Percentiles rank a stretch among this genome's conserved stretches.
These are phyloP conservation scores for Galbula dea DNA, from an alignment of 2,113 vertebrate genomes.

Conservation along the genomic window DNA sequence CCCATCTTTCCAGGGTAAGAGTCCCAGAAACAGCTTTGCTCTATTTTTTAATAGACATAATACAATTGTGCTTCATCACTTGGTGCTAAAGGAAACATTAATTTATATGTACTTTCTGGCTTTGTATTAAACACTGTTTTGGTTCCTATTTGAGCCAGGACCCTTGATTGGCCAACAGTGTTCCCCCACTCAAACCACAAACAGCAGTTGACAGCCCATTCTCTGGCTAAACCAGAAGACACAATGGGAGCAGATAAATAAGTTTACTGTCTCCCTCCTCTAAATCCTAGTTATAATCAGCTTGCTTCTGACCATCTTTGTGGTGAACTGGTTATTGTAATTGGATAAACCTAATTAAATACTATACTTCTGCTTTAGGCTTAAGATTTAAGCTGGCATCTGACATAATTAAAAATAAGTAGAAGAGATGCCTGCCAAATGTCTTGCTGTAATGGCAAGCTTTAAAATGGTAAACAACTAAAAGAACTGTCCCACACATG, in stretches of 20 bases:
- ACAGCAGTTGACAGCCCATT: not conserved
- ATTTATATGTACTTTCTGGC: not conserved
- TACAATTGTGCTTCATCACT: not conserved
- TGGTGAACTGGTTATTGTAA: slow-evolving; percentile 8
- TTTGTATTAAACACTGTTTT: not conserved
- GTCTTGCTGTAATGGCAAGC: not conserved
- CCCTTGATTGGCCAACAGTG: not conserved
- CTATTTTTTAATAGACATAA: not conserved
- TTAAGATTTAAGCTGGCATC: slow-evolving; percentile 11
- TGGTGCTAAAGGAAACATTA: not conserved
- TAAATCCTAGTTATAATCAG: slow-evolving; percentile 22
- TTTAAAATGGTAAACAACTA: not conserved
- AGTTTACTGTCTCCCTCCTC: not conserved
- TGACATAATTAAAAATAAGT: not conserved
- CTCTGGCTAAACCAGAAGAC: not conserved
- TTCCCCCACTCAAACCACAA: not conserved
- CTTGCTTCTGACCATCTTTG: slow-evolving; percentile 13
- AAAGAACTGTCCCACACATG: too few species aligned
- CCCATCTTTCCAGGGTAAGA: not conserved
- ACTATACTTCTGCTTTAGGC: not conserved
- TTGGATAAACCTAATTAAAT: slow-evolving; percentile 38
- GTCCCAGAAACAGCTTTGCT: not conserved
- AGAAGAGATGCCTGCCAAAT: not conserved
- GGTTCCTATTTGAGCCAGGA: rapidly evolving
- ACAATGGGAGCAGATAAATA: slow-evolving; percentile 5